These are phyloP conservation scores for Cryptotermes secundus DNA, from an alignment of 1,140 invertebrate species.

Conservation along the genomic window DNA sequence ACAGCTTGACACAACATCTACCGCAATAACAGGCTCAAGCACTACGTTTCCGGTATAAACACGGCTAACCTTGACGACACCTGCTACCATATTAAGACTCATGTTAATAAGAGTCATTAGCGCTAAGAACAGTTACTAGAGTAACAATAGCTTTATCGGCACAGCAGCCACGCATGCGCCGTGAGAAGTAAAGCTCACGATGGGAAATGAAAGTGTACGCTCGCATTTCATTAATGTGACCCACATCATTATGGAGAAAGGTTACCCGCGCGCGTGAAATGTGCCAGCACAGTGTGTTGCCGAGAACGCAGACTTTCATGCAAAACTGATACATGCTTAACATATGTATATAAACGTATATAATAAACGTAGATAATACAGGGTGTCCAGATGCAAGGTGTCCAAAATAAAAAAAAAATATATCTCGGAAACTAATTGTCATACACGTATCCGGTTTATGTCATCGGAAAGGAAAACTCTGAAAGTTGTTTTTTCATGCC, in stretches of 20 bases:
- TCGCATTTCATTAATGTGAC: not conserved
- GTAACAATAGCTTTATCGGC: not conserved
- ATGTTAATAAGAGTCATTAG: not conserved
- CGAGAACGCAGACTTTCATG: not conserved
- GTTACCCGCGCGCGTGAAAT: not conserved
- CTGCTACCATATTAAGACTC: not conserved
- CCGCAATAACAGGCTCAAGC: not conserved
- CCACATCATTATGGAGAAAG: conserved; percentile 5
- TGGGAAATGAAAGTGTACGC: not conserved
- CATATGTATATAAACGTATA: no score
- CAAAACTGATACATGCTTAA: not conserved
- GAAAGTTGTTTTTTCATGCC: no score
- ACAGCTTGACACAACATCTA: no score
- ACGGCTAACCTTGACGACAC: not conserved
- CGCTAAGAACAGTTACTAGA: not conserved
- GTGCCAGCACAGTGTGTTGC: not conserved
- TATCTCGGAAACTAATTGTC: no score
- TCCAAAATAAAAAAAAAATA: no score
- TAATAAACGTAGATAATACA: no score
- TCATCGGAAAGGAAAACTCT: no score
- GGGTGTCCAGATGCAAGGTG: no score
- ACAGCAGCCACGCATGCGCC: not conserved
- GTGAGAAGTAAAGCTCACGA: not conserved
- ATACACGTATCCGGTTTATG: no score
- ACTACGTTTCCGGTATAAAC: not conserved